Evolutionary conservation across 2,797 vertebrate genomes (phyloP).

Genomic region (Alfaro cultratus): DNA sequence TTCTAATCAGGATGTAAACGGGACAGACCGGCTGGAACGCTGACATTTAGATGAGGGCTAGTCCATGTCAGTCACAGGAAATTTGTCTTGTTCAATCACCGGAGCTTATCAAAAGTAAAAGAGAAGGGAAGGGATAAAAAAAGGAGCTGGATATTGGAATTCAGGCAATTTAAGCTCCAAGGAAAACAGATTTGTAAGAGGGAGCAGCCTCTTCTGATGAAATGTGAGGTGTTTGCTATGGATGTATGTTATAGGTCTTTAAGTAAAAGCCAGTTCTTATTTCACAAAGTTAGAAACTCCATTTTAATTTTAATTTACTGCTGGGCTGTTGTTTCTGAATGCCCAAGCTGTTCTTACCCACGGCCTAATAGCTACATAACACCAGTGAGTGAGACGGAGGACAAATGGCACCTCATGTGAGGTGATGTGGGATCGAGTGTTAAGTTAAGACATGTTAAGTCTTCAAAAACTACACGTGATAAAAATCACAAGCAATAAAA

Average conservation of each 20-base stretch:
- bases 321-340: neutral
- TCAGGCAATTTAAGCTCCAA: slow-evolving; percentile 44
- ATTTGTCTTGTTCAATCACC: slow-evolving; percentile 61
- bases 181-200: slow-evolving; percentile 43
- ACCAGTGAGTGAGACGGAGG: neutral
- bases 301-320: neutral
- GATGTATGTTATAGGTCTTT: neutral
- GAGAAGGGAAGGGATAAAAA: slow-evolving; percentile 28
- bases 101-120: slow-evolving; percentile 12
- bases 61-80: slow-evolving; percentile 57
- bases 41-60: slow-evolving; percentile 66
- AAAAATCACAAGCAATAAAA: slow-evolving; percentile 5
- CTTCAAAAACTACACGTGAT: neutral
- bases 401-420: slow-evolving; percentile 22
- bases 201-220: slow-evolving; percentile 27
- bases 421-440: slow-evolving; percentile 20
- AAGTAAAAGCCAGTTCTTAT: neutral
- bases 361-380: slow-evolving; percentile 12
- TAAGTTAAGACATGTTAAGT: slow-evolving; percentile 9
- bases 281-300: neutral
- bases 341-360: slow-evolving; percentile 12
- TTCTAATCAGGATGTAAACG: slow-evolving; percentile 70
- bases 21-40: slow-evolving; percentile 62
- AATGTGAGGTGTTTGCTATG: slow-evolving; percentile 12
- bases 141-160: slow-evolving; percentile 23